Percentiles rank a stretch among this genome's conserved stretches.
These are phyloP conservation scores for Sylvia borin DNA, from an alignment of 2,797 vertebrate species.

Conservation along the genomic window DNA sequence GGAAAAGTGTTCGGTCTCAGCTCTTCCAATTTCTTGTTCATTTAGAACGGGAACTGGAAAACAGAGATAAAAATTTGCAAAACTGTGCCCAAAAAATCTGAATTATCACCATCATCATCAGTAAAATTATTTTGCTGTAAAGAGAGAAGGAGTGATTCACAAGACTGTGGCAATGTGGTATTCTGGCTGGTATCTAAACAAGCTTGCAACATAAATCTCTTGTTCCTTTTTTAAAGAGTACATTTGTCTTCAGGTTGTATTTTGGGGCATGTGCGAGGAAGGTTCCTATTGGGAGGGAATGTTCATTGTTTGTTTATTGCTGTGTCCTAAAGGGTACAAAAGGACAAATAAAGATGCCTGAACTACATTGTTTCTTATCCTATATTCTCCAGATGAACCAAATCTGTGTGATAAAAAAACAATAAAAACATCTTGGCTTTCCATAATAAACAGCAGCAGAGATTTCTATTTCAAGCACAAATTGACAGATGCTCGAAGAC, in stretches of 20 bases:
- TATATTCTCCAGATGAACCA: not conserved
- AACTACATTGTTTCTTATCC: not conserved
- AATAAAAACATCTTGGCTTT: slow-evolving; percentile 14
- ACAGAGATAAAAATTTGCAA: not conserved
- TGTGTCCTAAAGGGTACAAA: not conserved
- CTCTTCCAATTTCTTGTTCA: not conserved
- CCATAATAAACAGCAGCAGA: not conserved
- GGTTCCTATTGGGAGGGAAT: not conserved
- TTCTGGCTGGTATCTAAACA: slow-evolving; percentile 20
- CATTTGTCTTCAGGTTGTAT: slow-evolving; percentile 32
- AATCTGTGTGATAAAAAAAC: not conserved
- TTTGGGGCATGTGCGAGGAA: not conserved
- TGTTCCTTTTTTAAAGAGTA: not conserved
- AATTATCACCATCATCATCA: not conserved
- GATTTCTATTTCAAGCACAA: slow-evolving; percentile 40
- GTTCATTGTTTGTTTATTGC: slow-evolving; percentile 21
- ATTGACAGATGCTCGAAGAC: not conserved
- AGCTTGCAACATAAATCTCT: not conserved
- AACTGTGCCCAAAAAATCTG: not conserved
- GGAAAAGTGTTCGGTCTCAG: not conserved
- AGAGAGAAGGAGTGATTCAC: not conserved
- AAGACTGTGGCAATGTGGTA: not conserved
- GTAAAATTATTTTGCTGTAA: not conserved
- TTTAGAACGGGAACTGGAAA: not conserved
- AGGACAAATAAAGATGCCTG: not conserved